Percentiles rank a stretch among this genome's conserved stretches.
phyloP scores from a whole-genome alignment of 2,113 vertebrate genomes.

The Canis aureus region DNA sequence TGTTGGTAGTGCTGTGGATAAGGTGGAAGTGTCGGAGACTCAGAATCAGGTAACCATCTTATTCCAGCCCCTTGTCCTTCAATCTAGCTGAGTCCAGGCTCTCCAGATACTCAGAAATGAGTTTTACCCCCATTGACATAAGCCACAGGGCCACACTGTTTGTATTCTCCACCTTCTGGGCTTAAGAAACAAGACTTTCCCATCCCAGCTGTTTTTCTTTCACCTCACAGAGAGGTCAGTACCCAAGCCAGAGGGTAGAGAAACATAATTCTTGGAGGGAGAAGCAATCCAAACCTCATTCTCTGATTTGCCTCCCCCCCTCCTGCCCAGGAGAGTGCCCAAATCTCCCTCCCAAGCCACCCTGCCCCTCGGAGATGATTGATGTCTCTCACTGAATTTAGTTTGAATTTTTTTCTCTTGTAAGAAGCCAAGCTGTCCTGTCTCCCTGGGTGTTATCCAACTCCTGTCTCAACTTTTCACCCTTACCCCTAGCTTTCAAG shows the following conservation, averaged over 20 bases:
- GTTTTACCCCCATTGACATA: background rate
- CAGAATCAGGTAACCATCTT: conserved; percentile 77
- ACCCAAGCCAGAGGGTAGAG: background rate
- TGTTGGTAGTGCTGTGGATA: conserved; percentile 75
- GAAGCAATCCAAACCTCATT: conserved; percentile 24
- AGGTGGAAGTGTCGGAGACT: conserved; percentile 69
- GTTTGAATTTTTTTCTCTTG: background rate
- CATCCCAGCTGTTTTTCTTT: conserved; percentile 40
- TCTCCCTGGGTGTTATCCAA: background rate
- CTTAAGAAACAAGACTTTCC: conserved; percentile 9
- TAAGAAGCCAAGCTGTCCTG: background rate
- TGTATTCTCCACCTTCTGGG: background rate
- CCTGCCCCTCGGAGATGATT: background rate
- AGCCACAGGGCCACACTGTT: background rate
- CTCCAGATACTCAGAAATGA: background rate
- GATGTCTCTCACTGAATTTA: background rate
- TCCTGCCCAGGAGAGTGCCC: background rate
- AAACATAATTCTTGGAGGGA: conserved; percentile 20
- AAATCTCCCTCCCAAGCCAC: background rate
- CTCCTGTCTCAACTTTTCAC: background rate
- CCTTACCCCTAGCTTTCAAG: background rate
- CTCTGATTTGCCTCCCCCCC: background rate
- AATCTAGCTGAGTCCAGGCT: background rate
- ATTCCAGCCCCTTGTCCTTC: background rate
- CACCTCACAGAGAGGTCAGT: background rate